Conservation (phyloP, 2,797 vertebrate species). For the Myioborus melanocephalus region DNA sequence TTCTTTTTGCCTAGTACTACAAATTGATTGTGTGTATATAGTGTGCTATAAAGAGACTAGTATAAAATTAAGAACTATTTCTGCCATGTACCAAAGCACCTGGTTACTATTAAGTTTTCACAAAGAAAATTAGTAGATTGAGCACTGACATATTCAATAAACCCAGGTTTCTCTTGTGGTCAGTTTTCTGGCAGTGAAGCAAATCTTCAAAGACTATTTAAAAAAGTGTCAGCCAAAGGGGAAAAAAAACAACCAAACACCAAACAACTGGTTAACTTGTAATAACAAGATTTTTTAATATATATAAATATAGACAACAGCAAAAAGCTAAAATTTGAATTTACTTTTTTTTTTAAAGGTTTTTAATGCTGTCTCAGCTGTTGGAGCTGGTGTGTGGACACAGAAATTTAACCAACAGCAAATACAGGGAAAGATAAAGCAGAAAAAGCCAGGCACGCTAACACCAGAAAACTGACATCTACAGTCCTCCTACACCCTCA, state of each 20-base stretch:
- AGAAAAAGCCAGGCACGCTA: background rate
- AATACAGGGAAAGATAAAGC: background rate
- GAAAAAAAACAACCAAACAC: background rate
- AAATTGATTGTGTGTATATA: background rate
- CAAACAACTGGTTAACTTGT: background rate
- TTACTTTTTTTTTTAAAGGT: background rate
- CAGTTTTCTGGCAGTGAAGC: background rate
- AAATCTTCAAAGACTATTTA: background rate
- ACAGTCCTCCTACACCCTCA: background rate
- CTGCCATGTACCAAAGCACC: conserved; percentile 45
- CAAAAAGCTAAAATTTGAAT: background rate
- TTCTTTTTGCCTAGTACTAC: conserved; percentile 16
- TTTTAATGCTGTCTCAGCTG: background rate
- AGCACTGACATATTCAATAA: conserved; percentile 44
- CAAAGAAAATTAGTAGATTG: conserved; percentile 51
- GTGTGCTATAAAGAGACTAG: conserved; percentile 25
- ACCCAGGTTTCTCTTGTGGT: background rate
- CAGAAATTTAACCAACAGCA: background rate
- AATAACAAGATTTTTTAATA: background rate
- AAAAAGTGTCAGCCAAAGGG: background rate
- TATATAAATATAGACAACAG: background rate
- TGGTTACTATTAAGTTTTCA: conserved; percentile 70
- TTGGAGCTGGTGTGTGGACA: background rate
- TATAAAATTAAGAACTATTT: conserved; percentile 32
- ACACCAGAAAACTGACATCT: background rate